phyloP scores from a whole-genome alignment of 2,888 invertebrate species.

The Ochropacha duplaris region DNA sequence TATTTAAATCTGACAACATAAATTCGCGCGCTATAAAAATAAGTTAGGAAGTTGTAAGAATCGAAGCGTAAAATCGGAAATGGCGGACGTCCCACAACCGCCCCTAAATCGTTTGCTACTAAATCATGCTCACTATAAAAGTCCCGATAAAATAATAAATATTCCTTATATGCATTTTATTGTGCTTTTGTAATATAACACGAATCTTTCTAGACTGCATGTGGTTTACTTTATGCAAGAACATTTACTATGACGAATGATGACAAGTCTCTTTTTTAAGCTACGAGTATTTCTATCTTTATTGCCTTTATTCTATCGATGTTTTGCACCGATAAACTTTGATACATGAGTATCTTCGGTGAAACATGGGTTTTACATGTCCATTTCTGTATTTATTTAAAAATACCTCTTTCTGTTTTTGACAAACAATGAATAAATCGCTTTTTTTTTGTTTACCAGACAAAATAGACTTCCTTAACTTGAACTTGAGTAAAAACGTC shows the following conservation, averaged over 20 bases:
- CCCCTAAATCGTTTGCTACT: constrained; percentile 66
- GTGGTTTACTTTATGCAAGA: constrained; percentile 1
- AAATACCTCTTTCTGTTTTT: too few relatives aligned
- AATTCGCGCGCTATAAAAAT: constrained; percentile 33
- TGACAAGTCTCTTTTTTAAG: neutral
- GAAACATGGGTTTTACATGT: too few relatives aligned
- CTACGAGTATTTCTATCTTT: neutral
- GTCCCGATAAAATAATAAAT: constrained; percentile 74
- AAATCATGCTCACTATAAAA: constrained; percentile 78
- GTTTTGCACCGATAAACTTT: too few relatives aligned
- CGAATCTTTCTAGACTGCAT: constrained; percentile 42
- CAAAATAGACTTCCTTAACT: neutral
- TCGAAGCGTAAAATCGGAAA: constrained; percentile 75
- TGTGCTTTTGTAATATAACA: constrained; percentile 53
- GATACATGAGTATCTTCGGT: too few relatives aligned
- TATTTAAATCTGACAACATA: constrained; percentile 7
- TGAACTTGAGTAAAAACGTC: neutral
- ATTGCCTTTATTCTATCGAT: too few relatives aligned
- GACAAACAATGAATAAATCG: too few relatives aligned
- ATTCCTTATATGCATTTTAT: constrained; percentile 70
- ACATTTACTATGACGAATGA: neutral
- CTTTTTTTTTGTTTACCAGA: neutral
- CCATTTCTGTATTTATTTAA: too few relatives aligned
- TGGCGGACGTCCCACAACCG: constrained; percentile 53
- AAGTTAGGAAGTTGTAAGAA: constrained; percentile 48